These are phyloP conservation scores for Trichogramma dendrolimi DNA, from an alignment of 2,888 invertebrate genomes.

Conservation along the genomic window DNA sequence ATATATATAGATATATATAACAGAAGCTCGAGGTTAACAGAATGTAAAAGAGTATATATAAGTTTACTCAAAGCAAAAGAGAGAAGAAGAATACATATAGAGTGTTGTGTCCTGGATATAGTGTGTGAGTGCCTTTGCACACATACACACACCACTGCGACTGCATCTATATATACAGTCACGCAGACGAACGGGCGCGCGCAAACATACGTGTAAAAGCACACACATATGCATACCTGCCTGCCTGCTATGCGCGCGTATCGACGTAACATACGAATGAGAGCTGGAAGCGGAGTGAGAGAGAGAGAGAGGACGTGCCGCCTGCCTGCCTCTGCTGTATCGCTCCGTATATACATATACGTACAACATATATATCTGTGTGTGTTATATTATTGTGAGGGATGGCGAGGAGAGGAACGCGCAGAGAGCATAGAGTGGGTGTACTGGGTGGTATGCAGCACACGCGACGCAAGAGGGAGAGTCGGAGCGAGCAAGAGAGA, in stretches of 20 bases:
- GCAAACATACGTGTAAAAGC: neutral
- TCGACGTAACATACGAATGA: neutral
- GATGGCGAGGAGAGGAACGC: neutral
- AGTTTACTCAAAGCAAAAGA: too few species aligned
- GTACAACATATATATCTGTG: neutral
- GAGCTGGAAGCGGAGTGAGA: neutral
- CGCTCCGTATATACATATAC: neutral
- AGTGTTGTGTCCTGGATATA: too few species aligned
- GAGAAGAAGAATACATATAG: too few species aligned
- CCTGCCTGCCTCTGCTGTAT: neutral
- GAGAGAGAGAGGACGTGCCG: slow-evolving; percentile 2
- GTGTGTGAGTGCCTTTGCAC: too few species aligned
- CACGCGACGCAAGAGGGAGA: neutral
- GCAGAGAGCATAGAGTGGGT: neutral
- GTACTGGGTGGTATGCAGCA: too few species aligned
- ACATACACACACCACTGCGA: too few species aligned
- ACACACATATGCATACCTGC: neutral
- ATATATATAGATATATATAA: neutral
- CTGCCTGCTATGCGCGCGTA: neutral
- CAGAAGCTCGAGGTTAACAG: too few species aligned
- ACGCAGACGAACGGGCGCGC: too few species aligned
- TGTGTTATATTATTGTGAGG: too few species aligned
- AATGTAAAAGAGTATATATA: too few species aligned
- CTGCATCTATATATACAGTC: too few species aligned
- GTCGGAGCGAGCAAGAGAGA: slow-evolving; percentile 2